Conservation (phyloP, 2,888 invertebrate genomes). For the Acleris literana region DNA sequence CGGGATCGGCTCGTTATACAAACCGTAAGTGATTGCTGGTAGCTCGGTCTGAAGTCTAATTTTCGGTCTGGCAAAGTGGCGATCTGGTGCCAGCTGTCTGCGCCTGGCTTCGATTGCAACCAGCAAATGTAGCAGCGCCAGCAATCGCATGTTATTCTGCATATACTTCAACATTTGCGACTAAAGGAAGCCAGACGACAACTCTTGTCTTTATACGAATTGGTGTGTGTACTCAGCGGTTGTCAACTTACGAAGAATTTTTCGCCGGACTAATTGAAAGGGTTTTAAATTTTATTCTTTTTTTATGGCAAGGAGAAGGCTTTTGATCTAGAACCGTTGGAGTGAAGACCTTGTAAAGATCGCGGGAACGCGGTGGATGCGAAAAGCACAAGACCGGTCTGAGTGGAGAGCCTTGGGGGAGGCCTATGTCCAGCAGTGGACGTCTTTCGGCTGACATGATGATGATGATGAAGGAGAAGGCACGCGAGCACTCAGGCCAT, state of each 20-base stretch:
- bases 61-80: too few relatives aligned
- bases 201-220: constrained; percentile 38
- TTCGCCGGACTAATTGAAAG: neutral
- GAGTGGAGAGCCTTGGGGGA: too few relatives aligned
- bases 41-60: neutral
- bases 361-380: too few relatives aligned
- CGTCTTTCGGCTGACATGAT: too few relatives aligned
- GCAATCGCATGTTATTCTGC: constrained; percentile 46
- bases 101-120: constrained; percentile 40
- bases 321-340: too few relatives aligned
- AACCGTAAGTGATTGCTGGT: constrained; percentile 21
- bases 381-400: too few relatives aligned
- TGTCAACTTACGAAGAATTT: constrained; percentile 20
- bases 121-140: constrained; percentile 43
- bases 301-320: too few relatives aligned
- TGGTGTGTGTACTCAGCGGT: constrained; percentile 30
- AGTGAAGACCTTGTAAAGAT: too few relatives aligned
- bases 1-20: constrained; percentile 45
- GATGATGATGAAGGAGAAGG: too few relatives aligned
- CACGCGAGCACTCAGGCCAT: too few relatives aligned
- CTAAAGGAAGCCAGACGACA: constrained; percentile 1
- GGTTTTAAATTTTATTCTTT: neutral
- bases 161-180: constrained; percentile 20
- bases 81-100: neutral
- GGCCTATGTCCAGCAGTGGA: too few relatives aligned